phyloP scores from a whole-genome alignment of 37 sponge, comb jelly and placozoan species.

The Aplysina aerophoba region DNA sequence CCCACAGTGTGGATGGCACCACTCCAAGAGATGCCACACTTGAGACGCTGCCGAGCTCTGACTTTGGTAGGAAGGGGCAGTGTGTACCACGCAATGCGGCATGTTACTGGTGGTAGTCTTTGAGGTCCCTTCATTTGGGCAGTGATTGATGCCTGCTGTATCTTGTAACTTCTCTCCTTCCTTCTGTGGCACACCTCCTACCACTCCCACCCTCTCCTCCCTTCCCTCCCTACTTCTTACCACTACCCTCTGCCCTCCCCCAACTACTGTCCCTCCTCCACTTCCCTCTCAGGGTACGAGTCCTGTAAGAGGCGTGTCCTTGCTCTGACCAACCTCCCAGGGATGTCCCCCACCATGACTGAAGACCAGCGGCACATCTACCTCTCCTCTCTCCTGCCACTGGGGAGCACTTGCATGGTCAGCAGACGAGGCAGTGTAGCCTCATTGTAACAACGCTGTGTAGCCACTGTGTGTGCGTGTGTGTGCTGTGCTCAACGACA shows the following conservation, averaged over 20 bases:
- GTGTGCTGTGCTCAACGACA: not conserved
- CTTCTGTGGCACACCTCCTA: no score
- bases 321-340: slow-evolving; percentile 53
- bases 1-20: no score
- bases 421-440: not conserved
- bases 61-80: slow-evolving; percentile 62
- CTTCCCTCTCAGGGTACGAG: slow-evolving; percentile 48
- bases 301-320: slow-evolving; percentile 66
- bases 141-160: no score
- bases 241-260: not conserved
- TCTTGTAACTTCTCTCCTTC: not conserved
- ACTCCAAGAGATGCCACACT: slow-evolving; percentile 15
- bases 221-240: not conserved
- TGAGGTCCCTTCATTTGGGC: no score
- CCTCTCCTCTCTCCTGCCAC: slow-evolving; percentile 68
- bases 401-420: slow-evolving; percentile 68
- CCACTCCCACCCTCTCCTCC: not conserved
- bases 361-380: slow-evolving; percentile 66
- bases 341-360: slow-evolving; percentile 43
- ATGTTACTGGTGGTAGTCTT: no score
- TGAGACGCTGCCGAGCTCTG: slow-evolving; percentile 77
- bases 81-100: not conserved
- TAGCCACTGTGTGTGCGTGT: not conserved
- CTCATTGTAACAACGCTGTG: not conserved
- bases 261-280: not conserved